A percentile compares a stretch with the other conserved stretches of the same genome.
phyloP scores from a whole-genome alignment of 2,888 invertebrate species.

The Eumerus sabulonum region DNA sequence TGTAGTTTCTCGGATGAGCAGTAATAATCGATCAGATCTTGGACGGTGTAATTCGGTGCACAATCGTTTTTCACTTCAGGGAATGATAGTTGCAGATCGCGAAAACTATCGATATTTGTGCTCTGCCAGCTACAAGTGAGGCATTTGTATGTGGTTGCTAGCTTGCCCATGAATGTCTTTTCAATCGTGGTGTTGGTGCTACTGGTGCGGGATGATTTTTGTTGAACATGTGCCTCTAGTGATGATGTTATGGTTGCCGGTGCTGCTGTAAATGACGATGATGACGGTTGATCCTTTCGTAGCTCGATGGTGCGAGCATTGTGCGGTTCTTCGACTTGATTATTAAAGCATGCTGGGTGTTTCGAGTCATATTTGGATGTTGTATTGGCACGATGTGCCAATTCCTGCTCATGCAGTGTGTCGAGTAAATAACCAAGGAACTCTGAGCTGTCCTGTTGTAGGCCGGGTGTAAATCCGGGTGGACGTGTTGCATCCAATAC shows the following conservation, averaged over 20 bases:
- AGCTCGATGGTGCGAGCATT: constrained; percentile 38
- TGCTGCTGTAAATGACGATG: constrained; percentile 7
- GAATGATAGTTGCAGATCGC: constrained; percentile 89
- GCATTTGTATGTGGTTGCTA: constrained; percentile 87
- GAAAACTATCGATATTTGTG: constrained; percentile 87
- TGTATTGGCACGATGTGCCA: constrained; percentile 55
- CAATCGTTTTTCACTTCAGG: constrained; percentile 81
- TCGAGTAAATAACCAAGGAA: constrained; percentile 84
- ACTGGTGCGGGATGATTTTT: constrained; percentile 14
- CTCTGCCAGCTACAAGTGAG: constrained; percentile 86
- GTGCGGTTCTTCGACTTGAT: constrained; percentile 45
- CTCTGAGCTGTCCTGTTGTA: constrained; percentile 94
- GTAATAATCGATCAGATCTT: constrained; percentile 88
- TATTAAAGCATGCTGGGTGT: constrained; percentile 16
- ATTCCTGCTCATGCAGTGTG: constrained; percentile 86
- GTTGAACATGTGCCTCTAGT: constrained; percentile 9
- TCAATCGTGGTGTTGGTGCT: constrained; percentile 79
- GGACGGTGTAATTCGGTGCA: constrained; percentile 82
- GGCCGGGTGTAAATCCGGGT: constrained; percentile 86
- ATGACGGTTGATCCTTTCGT: constrained; percentile 11
- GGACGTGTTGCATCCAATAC: constrained; percentile 87
- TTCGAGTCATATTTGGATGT: constrained; percentile 34
- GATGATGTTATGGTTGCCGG: constrained; percentile 13
- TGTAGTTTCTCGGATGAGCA: constrained; percentile 87
- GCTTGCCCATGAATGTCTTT: constrained; percentile 87